Conservation (phyloP, 2,113 vertebrate species). For the Atrichornis clamosus region DNA sequence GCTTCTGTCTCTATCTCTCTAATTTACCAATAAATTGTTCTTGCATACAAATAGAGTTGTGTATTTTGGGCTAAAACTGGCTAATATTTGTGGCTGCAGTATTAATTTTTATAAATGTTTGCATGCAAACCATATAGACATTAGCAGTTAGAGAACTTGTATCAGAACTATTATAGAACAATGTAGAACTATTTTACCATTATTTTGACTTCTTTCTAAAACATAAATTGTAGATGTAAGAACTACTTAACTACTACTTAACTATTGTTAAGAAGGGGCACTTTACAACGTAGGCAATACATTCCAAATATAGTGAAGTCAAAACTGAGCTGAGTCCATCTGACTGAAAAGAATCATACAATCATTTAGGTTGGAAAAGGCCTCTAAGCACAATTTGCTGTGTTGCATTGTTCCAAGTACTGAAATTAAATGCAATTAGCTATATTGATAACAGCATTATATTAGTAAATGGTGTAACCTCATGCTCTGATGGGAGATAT, state of each 20-base stretch:
- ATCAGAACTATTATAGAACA: neutral
- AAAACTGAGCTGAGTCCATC: neutral
- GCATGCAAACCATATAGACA: neutral
- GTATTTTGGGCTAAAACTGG: neutral
- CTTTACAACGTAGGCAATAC: neutral
- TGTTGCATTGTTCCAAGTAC: neutral
- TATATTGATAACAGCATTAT: neutral
- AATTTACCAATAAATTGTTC: neutral
- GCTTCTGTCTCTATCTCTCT: neutral
- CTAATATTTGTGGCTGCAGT: neutral
- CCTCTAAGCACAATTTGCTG: neutral
- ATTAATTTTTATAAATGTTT: neutral
- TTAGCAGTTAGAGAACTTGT: neutral
- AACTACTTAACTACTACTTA: too few relatives aligned
- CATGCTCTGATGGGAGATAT: neutral
- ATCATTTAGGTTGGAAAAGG: neutral
- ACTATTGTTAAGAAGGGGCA: neutral
- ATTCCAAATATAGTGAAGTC: neutral
- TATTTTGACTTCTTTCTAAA: neutral
- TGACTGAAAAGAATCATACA: neutral
- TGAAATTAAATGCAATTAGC: neutral
- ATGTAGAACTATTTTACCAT: neutral
- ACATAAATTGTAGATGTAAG: neutral
- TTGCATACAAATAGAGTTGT: neutral
- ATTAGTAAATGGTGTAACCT: neutral